These are phyloP conservation scores for Chiloscyllium punctatum DNA, from an alignment of 2,797 vertebrate genomes.

Conservation along the genomic window DNA sequence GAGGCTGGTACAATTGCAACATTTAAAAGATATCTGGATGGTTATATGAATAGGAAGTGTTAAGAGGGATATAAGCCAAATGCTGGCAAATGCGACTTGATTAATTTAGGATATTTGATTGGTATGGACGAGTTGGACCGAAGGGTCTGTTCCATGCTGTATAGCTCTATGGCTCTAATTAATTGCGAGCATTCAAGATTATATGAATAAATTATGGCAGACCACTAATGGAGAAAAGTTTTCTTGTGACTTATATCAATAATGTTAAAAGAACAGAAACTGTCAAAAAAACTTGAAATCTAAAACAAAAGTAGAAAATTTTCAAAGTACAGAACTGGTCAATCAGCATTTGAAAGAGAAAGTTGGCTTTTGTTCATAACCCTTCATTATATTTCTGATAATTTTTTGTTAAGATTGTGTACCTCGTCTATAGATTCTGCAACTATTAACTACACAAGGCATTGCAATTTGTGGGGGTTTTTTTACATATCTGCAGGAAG, in stretches of 20 bases:
- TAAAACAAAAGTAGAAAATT: neutral
- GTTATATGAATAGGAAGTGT: too few relatives aligned
- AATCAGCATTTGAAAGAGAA: neutral
- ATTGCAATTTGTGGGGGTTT: neutral
- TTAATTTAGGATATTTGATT: too few relatives aligned
- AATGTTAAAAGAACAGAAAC: neutral
- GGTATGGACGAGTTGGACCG: too few relatives aligned
- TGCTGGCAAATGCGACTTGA: too few relatives aligned
- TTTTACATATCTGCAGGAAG: neutral
- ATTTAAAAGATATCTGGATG: too few relatives aligned
- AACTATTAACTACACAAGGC: neutral
- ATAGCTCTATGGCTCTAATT: neutral
- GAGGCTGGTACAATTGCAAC: too few relatives aligned
- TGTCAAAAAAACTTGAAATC: neutral
- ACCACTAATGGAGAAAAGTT: neutral
- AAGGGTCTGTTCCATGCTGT: too few relatives aligned
- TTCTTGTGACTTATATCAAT: neutral
- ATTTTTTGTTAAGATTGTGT: neutral
- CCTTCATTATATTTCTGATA: neutral
- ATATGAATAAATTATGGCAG: neutral
- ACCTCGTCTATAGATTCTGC: neutral
- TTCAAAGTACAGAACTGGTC: neutral
- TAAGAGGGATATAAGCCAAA: too few relatives aligned
- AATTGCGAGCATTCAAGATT: neutral
- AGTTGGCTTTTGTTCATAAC: neutral